phyloP scores from a whole-genome alignment of 2,888 invertebrate species.

The Opisthograptis luteolata region DNA sequence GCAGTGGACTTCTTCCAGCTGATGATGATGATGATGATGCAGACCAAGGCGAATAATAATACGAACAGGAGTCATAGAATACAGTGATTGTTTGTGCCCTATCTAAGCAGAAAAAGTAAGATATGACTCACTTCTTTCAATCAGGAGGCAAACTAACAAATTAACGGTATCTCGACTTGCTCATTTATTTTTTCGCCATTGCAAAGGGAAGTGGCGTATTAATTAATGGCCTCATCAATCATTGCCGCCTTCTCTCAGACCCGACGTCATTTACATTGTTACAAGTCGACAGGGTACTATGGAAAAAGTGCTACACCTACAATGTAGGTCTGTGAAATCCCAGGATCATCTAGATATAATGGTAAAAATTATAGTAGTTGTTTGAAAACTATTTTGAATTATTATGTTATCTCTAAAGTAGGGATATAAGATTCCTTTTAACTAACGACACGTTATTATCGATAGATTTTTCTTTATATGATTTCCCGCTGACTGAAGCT shows the following conservation, averaged over 20 bases:
- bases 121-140: slow-evolving; percentile 37
- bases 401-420: no score
- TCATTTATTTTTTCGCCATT: slow-evolving; percentile 59
- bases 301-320: slow-evolving; percentile 29
- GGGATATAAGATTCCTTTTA: no score
- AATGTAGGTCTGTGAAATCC: slow-evolving; percentile 14
- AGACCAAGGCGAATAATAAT: no score
- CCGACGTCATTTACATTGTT: slow-evolving; percentile 70
- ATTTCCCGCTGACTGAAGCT: no score
- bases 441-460: no score
- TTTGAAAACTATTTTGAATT: neutral
- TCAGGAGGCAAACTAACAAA: slow-evolving; percentile 47
- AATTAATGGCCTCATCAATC: slow-evolving; percentile 77
- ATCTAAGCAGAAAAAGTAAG: slow-evolving; percentile 26
- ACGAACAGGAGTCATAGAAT: neutral
- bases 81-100: no score
- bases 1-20: no score
- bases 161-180: slow-evolving; percentile 53
- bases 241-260: slow-evolving; percentile 66
- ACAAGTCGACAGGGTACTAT: slow-evolving; percentile 51
- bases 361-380: no score
- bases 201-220: slow-evolving; percentile 72
- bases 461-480: no score
- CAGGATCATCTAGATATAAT: slow-evolving; percentile 1
- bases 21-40: no score